Evolutionary conservation across 2,113 vertebrate genomes (phyloP), one percentile per base, ranked within the genome.

Genomic region (Pheucticus melanocephalus): DNA sequence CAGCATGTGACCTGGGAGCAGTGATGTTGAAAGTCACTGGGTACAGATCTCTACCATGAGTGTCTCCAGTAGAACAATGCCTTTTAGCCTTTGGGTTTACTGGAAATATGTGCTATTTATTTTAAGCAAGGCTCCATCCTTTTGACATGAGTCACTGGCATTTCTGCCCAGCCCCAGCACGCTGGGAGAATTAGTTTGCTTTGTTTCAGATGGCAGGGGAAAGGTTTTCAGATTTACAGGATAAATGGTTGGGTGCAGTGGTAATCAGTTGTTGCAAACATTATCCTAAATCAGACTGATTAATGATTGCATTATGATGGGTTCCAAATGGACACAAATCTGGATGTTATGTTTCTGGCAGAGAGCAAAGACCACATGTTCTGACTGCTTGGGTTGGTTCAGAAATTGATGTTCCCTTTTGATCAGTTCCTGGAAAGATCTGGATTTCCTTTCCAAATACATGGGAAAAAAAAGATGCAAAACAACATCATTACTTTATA

Each of bases 211-310:
- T 54, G 40, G 60, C 31, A 61, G 37, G 79, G 64, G 78, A 70
- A 84, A 56, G 6, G 31, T 68, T 96, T 88, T 91, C 75, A 66
- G 57, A 94, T 92, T 95, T 93, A 61, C 44, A 84, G 90, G 82
- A 90, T 72, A 89, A 95, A 73, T 66, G 35, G 68, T 77, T 80
- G 30, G 39, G 39, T 61, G 68, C 68, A 86, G 80, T 16, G 5
- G 44, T 87, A 95, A 95, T 97, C 89, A 93, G 90, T 65, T 80
- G 57, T 59, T 84, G 82, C 45, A 94, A 92, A 71, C 23, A 37
- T 80, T 75, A 72, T 73, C 85, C 76, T 82, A 94, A 95, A 94
- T 94, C 86, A 82, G 83, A 2, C 69, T 96, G 92, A 96, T 96
- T 91, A 92, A 96, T 84, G 65, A 78, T 86, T 94, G 47, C 28